phyloP scores from a whole-genome alignment of 2,888 invertebrate genomes.

The Heteromurus nitidus region DNA sequence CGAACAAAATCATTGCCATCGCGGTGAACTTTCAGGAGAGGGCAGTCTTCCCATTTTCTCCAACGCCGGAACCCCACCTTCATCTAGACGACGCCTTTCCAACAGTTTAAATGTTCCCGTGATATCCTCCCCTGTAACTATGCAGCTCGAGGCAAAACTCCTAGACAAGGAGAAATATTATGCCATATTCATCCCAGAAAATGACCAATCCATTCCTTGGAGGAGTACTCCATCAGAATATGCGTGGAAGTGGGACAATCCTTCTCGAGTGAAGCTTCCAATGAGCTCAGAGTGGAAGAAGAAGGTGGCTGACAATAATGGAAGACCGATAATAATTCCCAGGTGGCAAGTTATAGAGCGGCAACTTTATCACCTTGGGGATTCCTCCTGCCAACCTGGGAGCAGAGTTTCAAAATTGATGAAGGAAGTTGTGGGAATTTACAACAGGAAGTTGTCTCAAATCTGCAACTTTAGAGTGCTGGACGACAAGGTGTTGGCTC shows the following conservation, averaged over 20 bases:
- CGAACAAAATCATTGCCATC: too few relatives aligned
- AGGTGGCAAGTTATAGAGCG: not conserved
- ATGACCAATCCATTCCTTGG: too few relatives aligned
- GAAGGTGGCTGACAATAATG: not conserved
- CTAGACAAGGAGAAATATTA: too few relatives aligned
- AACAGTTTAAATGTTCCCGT: too few relatives aligned
- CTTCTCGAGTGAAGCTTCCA: not conserved
- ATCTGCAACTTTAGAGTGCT: slow-evolving; percentile 4
- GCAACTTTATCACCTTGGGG: not conserved
- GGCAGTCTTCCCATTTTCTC: too few relatives aligned
- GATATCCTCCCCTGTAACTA: too few relatives aligned
- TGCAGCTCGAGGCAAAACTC: too few relatives aligned
- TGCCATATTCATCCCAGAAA: too few relatives aligned
- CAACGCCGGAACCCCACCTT: too few relatives aligned
- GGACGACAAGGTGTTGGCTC: not conserved
- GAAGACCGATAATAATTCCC: not conserved
- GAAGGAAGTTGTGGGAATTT: not conserved
- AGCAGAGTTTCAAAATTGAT: not conserved
- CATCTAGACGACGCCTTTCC: too few relatives aligned
- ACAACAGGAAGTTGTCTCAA: not conserved
- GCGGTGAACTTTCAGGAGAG: too few relatives aligned
- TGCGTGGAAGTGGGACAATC: not conserved
- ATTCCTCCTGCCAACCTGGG: not conserved
- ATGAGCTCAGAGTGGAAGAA: not conserved
- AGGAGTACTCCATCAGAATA: not conserved